These are phyloP conservation scores for Pteronura brasiliensis DNA, from an alignment of 2,113 vertebrate species.

Conservation along the genomic window DNA sequence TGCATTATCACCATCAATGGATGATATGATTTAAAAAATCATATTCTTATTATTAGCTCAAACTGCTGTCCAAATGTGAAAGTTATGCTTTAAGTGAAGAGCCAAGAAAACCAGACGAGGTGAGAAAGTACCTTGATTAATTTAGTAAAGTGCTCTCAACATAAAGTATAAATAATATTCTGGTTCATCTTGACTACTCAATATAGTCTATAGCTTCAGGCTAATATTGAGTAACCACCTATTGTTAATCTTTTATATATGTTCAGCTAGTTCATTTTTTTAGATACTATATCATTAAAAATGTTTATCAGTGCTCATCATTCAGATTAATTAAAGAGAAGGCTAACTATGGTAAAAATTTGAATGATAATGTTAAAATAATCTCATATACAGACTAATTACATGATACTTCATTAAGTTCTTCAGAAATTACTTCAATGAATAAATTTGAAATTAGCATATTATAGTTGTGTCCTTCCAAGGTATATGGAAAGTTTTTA, in stretches of 20 bases:
- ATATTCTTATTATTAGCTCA: not conserved
- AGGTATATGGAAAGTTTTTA: not conserved
- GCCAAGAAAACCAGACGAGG: not conserved
- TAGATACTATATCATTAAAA: not conserved
- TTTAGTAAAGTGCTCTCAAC: not conserved
- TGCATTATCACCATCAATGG: not conserved
- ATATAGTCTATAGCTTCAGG: not conserved
- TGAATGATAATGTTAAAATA: not conserved
- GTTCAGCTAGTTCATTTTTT: not conserved
- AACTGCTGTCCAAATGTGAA: not conserved
- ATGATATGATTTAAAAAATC: not conserved
- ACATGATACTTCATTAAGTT: not conserved
- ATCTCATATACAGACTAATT: not conserved
- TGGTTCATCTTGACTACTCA: not conserved
- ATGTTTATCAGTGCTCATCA: not conserved
- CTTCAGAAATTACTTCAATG: not conserved
- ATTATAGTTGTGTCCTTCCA: not conserved
- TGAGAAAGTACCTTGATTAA: not conserved
- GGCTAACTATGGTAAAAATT: not conserved
- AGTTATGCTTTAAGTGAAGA: not conserved
- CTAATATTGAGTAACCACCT: not conserved
- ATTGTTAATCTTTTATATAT: not conserved
- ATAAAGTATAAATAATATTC: not conserved
- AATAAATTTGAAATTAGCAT: conserved; percentile 9
- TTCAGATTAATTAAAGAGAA: not conserved